phyloP scores from a whole-genome alignment of 2,888 invertebrate genomes.

The Nasonovia ribisnigri region DNA sequence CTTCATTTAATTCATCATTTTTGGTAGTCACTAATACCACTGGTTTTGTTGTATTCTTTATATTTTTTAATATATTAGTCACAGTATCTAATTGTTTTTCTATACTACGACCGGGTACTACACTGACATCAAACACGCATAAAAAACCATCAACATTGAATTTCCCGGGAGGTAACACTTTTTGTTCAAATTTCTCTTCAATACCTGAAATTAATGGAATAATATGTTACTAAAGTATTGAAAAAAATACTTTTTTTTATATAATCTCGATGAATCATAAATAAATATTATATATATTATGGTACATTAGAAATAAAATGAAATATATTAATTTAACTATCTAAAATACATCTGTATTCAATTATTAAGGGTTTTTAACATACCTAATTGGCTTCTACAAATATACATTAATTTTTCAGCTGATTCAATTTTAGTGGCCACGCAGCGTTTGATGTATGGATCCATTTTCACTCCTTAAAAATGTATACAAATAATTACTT shows the following conservation, averaged over 20 bases:
- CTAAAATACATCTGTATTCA: not conserved
- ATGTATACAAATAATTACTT: not conserved
- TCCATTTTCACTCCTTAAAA: constrained; percentile 90
- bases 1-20: constrained; percentile 92
- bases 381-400: constrained; percentile 95
- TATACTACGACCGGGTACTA: constrained; percentile 89
- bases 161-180: constrained; percentile 91
- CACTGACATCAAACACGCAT: constrained; percentile 95
- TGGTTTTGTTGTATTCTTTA: constrained; percentile 94
- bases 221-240: not conserved
- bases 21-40: constrained; percentile 95
- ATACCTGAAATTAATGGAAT: constrained; percentile 75
- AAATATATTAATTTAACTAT: not conserved
- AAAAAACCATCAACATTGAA: constrained; percentile 94
- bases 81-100: constrained; percentile 93
- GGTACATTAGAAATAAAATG: not conserved
- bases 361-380: constrained; percentile 66
- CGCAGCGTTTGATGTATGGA: constrained; percentile 92
- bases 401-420: constrained; percentile 99
- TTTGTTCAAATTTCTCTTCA: constrained; percentile 96
- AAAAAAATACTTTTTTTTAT: not conserved
- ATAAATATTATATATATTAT: not conserved
- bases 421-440: constrained; percentile 90
- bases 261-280: not conserved
- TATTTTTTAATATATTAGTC: constrained; percentile 85